Evolutionary conservation across 2,797 vertebrate genomes (phyloP), one percentile per base, ranked within the genome.

Genomic region (Typhlichthys eigenmanni): DNA sequence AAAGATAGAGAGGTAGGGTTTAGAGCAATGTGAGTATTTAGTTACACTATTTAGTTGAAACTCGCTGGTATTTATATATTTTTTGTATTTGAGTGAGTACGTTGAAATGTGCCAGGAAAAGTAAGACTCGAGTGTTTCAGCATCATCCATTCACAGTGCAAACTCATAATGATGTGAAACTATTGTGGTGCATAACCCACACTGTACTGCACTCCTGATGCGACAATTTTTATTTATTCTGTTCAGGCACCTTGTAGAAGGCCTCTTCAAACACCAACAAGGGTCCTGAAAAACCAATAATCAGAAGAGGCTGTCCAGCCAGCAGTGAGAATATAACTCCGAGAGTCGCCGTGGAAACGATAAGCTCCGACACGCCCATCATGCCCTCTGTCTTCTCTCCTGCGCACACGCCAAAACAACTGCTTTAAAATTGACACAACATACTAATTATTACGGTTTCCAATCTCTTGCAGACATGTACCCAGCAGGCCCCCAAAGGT

Each of bases 291-390:
- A 98, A 98, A 64, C 97, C 97, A 2, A 98, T 96, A 74, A 99
- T 95, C 60, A 98, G 96, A 55, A 99, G 93, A 0, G 97, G 97
- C 79, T 99, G 97, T 61, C 96, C 97, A 34, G 92, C 95, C 0
- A 99, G 85, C 59, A 98, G 90, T 0, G 96, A 96, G 86, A 99
- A 99, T 58, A 99, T 89, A 24, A 98, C 79, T 0, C 97, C 97
- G 6, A 97, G 93, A 47, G 96, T 91, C 0, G 96, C 95, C 0
- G 97, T 99, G 68, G 96, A 96, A 84, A 99, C 92, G 16, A 99
- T 97, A 55, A 99, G 93, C 88, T 99, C 97, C 0, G 96, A 96
- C 70, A 98, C 97, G 19, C 97, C 97, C 93, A 99, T 96, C 92
- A 99, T 89, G 64, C 97, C 97, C 29, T 96, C 93, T 0, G 97